Percentiles rank a stretch among this genome's conserved stretches.
These are phyloP conservation scores for Epirrhoe tristata DNA, from an alignment of 2,888 invertebrate species.

Conservation along the genomic window DNA sequence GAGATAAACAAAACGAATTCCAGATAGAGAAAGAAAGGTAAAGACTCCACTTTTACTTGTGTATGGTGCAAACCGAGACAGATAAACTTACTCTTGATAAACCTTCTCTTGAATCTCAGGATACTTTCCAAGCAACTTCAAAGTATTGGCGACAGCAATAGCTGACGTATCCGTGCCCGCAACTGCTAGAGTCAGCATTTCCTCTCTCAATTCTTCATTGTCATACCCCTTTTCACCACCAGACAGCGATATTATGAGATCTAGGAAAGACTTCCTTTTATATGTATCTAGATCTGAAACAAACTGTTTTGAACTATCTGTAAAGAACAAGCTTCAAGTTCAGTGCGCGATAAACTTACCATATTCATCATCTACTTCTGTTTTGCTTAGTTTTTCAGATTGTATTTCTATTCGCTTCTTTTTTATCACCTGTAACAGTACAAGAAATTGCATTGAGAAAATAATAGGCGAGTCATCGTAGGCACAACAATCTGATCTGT, in stretches of 20 bases:
- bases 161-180: slow-evolving; percentile 85
- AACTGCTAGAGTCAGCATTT: slow-evolving; percentile 83
- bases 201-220: slow-evolving; percentile 83
- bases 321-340: background rate
- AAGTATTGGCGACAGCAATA: slow-evolving; percentile 70
- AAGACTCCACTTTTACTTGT: too few species aligned
- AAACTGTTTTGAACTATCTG: background rate
- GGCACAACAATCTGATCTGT: too few species aligned
- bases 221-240: slow-evolving; percentile 80
- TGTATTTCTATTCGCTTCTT: slow-evolving; percentile 63
- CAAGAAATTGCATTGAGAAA: background rate
- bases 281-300: slow-evolving; percentile 62
- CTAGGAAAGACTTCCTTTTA: slow-evolving; percentile 81
- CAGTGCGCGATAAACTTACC: slow-evolving; percentile 50
- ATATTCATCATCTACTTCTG: slow-evolving; percentile 60
- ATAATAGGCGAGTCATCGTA: too few species aligned
- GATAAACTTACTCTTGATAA: slow-evolving; percentile 70
- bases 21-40: too few species aligned
- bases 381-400: slow-evolving; percentile 50
- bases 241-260: slow-evolving; percentile 80
- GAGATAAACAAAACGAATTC: too few species aligned
- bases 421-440: slow-evolving; percentile 61
- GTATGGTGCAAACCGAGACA: background rate
- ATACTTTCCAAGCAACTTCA: slow-evolving; percentile 75
- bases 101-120: slow-evolving; percentile 77